Base-by-base conservation (phyloP, 2,888 invertebrate species). In the Mayetiola destructor region DNA sequence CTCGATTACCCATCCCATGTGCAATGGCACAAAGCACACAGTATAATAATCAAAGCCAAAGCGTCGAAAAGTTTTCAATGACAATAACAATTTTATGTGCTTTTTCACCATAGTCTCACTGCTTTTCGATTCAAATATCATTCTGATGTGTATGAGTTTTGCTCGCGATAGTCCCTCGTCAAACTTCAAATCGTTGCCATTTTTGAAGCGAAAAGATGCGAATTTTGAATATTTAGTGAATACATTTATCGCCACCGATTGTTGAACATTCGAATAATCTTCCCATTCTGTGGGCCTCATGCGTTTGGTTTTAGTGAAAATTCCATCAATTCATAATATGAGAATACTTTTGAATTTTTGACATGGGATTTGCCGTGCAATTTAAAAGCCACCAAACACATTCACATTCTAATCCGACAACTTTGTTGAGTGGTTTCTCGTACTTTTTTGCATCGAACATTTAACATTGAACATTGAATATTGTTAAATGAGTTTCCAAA, bases 241-340 rank as follows among this genome's bases (percentile, higher is more conserved):
- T n/a, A n/a, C n/a, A n/a, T n/a, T n/a, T n/a, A n/a, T n/a, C n/a
- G n/a, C n/a, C n/a, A n/a, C n/a, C n/a, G n/a, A n/a, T n/a, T n/a
- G n/a, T n/a, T n/a, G n/a, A n/a, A n/a, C n/a, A n/a, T n/a, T n/a
- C n/a, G n/a, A n/a, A n/a, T n/a, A n/a, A n/a, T n/a, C n/a, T n/a
- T n/a, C n/a, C n/a, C n/a, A n/a, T n/a, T n/a, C n/a, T n/a, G n/a
- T n/a, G n/a, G n/a, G n/a, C n/a, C 20, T 6, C 20, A 23, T 39
- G 39, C 39, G 39, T 39, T 39, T 23, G 23, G 23, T 21, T 42
- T 42, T 10, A 48, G 48, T 48, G 27, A 27, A 48, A n/a, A 48
- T 48, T 48, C 48, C 48, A 48, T 48, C 48, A 48, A 48, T 27
- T 48, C 48, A 48, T 27, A 48, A n/a, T n/a, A n/a, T n/a, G n/a